Base-by-base conservation (phyloP, 2,113 vertebrate species). In the Cyanoderma ruficeps region DNA sequence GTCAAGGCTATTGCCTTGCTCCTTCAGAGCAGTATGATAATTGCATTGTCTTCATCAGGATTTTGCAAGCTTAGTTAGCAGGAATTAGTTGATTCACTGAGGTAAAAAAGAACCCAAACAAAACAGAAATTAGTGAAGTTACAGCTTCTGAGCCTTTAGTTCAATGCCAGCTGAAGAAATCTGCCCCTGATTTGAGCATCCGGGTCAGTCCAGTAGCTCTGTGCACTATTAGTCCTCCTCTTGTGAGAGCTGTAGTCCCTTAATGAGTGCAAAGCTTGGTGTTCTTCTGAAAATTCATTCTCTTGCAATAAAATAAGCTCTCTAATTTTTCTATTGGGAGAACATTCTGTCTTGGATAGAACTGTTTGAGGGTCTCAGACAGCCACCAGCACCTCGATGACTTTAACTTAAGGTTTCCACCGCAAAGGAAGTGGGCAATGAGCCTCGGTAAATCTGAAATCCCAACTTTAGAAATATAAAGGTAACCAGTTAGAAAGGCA, bases 21-120 rank as follows among this genome's bases (percentile, higher is more conserved):
- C 27, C 18, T 74, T 70, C 44, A 60, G 25, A 89, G 24, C 30
- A 59, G 16, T 22, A 57, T 46, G 49, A 57, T 12, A 50, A 74
- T 35, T 91, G 35, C 19, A 27, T 63, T 84, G 23, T 42, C 15
- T 78, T 63, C 47, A 47, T 55, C 35, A 70, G 35, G 47, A 87
- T 31, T 84, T 81, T 52, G 41, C 37, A 89, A 47, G 33, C 31
- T 53, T 50, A 72, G 7, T 46, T 65, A 72, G 19, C 19, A 49
- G 18, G 28, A 83, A 77, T 17, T 50, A 53, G 42, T 19, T 63
- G 55, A 79, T 42, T 33, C 39, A 81, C 47, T 46, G 10, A 4
- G 8, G 8, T 3, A 4, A 4, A 44, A 44, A 44, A 77, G 33
- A 41, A 27, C 1, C 1, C 12, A n/a, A 46, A 20, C 1, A 16